Conservation (phyloP, 2,113 vertebrate genomes). For the Aegypius monachus region DNA sequence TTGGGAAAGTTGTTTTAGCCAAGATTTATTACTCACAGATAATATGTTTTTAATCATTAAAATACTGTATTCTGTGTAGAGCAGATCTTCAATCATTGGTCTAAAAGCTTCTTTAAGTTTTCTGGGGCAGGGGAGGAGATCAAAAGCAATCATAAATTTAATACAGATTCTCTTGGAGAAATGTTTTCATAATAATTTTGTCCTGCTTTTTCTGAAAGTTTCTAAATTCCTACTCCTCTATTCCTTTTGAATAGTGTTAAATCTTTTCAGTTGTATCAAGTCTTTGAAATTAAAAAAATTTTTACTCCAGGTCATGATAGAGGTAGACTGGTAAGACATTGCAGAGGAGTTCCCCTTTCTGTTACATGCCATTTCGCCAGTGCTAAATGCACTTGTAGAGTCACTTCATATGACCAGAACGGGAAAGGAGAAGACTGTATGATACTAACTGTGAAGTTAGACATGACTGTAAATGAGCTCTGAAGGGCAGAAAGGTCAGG, state of each 20-base stretch:
- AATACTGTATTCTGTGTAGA: background rate
- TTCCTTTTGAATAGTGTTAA: background rate
- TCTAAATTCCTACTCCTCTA: background rate
- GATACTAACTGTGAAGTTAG: background rate
- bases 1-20: background rate
- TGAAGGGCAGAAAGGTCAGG: background rate
- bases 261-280: background rate
- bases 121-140: background rate
- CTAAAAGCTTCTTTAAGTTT: background rate
- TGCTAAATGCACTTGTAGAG: background rate
- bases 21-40: background rate
- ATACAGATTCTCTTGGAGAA: background rate
- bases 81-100: background rate
- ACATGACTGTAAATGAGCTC: background rate
- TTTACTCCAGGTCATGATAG: background rate
- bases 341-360: background rate
- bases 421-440: background rate
- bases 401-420: background rate
- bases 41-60: background rate
- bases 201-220: background rate
- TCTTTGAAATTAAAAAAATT: background rate
- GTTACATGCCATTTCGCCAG: background rate
- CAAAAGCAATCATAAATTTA: background rate
- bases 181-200: background rate
- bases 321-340: background rate